Percentiles rank a stretch among this genome's conserved stretches.
Evolutionary conservation across 2,113 vertebrate genomes (phyloP).

Genomic region (Lampris megalopsis): DNA sequence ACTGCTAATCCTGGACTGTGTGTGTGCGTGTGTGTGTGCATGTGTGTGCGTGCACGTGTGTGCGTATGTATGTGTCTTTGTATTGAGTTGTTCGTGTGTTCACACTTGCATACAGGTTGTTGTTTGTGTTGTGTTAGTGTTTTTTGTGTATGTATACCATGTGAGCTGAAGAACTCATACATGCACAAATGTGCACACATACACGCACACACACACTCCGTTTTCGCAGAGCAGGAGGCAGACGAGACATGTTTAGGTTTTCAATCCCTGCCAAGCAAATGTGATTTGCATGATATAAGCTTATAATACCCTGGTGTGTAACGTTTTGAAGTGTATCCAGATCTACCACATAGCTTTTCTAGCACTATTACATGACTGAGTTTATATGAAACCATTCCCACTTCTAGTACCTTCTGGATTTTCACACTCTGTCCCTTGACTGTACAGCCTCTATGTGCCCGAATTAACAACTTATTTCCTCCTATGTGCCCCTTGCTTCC

Average conservation of each 20-base stretch:
- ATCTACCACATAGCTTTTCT: conserved; percentile 20
- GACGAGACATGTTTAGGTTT: conserved; percentile 73
- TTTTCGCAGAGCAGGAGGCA: conserved; percentile 59
- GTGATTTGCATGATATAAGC: conserved; percentile 73
- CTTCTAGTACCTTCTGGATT: conserved; percentile 29
- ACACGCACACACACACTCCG: conserved; percentile 58
- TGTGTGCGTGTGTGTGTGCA: conserved; percentile 50
- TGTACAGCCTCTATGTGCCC: conserved; percentile 29
- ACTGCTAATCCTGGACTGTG: conserved; percentile 71
- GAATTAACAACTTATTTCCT: conserved; percentile 16
- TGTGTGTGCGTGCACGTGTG: conserved; percentile 10
- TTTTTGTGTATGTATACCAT: conserved; percentile 18
- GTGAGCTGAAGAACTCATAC: conserved; percentile 65
- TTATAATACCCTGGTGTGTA: conserved; percentile 63
- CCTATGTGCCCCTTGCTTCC: conserved; percentile 32
- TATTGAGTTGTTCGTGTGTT: too few relatives aligned
- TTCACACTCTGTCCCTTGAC: conserved; percentile 5
- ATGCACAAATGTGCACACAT: conserved; percentile 21
- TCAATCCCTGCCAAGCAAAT: conserved; percentile 68
- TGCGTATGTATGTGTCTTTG: too few relatives aligned
- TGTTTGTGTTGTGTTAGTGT: too few relatives aligned
- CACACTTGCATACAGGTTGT: too few relatives aligned
- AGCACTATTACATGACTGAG: conserved; percentile 35
- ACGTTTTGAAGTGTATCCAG: conserved; percentile 38
- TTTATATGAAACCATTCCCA: conserved; percentile 40